Conservation (phyloP, 35 echinoderm and acorn worm genomes). For the Apostichopus californicus region DNA sequence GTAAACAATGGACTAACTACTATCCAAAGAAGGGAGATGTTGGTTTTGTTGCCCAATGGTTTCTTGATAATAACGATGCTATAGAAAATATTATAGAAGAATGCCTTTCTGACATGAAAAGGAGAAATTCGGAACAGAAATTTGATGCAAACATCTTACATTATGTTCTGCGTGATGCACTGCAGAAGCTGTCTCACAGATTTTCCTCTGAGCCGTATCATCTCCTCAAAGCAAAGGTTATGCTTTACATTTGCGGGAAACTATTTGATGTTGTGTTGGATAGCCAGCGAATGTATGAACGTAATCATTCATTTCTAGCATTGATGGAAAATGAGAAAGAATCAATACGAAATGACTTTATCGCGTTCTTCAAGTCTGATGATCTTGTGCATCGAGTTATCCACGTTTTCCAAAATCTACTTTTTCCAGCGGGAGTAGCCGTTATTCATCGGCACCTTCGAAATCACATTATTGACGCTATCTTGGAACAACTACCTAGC, state of each 20-base stretch:
- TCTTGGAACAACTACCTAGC: not conserved
- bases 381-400: not conserved
- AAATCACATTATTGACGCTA: not conserved
- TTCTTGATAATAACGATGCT: not conserved
- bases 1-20: not conserved
- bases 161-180: not conserved
- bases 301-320: not conserved
- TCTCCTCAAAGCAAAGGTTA: not conserved
- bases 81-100: not conserved
- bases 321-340: conserved; percentile 5
- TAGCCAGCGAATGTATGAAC: not conserved
- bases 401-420: not conserved
- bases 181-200: not conserved
- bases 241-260: conserved; percentile 11
- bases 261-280: conserved; percentile 4
- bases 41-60: not conserved
- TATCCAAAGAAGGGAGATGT: not conserved
- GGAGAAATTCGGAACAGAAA: not conserved
- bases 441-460: not conserved
- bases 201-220: not conserved
- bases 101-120: not conserved
- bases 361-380: not conserved
- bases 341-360: not conserved
- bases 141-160: conserved; percentile 11
- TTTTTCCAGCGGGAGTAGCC: not conserved